Evolutionary conservation across 2,888 invertebrate species (phyloP).

Genomic region (Sclerodermus sp.): DNA sequence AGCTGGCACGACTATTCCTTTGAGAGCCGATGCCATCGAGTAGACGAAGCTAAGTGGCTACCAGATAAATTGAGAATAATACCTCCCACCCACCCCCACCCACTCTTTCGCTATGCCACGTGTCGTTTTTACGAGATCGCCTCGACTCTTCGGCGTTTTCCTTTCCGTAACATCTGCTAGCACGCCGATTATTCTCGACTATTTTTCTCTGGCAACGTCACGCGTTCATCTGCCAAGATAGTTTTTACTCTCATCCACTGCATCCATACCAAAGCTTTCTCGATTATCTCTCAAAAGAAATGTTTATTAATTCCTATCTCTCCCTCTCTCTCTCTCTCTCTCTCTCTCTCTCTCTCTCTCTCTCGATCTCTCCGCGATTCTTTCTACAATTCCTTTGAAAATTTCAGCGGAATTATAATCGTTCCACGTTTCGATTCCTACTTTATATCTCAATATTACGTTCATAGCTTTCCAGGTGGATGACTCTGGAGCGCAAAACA

Average conservation of each 20-base stretch:
- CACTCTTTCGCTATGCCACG: slow-evolving; percentile 12
- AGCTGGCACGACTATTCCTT: slow-evolving; percentile 29
- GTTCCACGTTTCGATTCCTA: too few relatives aligned
- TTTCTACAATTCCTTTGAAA: too few relatives aligned
- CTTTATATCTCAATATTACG: too few relatives aligned
- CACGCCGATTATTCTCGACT: slow-evolving; percentile 29
- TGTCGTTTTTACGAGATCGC: slow-evolving; percentile 27
- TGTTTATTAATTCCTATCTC: too few relatives aligned
- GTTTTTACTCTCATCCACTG: not conserved
- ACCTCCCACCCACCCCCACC: slow-evolving; percentile 10
- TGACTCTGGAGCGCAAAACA: slow-evolving; percentile 8
- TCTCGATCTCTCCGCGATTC: too few relatives aligned
- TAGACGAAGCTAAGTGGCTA: slow-evolving; percentile 25
- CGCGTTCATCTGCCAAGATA: not conserved
- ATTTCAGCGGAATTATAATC: too few relatives aligned
- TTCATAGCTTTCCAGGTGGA: too few relatives aligned
- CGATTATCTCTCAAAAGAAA: too few relatives aligned
- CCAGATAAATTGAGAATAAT: slow-evolving; percentile 38
- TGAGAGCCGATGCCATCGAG: slow-evolving; percentile 21
- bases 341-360: too few relatives aligned
- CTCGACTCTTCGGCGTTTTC: slow-evolving; percentile 3
- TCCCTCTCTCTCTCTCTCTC: too few relatives aligned
- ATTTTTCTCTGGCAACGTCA: slow-evolving; percentile 19
- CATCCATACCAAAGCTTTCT: too few relatives aligned
- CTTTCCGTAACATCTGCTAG: slow-evolving; percentile 26